Evolutionary conservation across 2,113 vertebrate species (phyloP).

Genomic region (Machaerirhynchus nigripectus): DNA sequence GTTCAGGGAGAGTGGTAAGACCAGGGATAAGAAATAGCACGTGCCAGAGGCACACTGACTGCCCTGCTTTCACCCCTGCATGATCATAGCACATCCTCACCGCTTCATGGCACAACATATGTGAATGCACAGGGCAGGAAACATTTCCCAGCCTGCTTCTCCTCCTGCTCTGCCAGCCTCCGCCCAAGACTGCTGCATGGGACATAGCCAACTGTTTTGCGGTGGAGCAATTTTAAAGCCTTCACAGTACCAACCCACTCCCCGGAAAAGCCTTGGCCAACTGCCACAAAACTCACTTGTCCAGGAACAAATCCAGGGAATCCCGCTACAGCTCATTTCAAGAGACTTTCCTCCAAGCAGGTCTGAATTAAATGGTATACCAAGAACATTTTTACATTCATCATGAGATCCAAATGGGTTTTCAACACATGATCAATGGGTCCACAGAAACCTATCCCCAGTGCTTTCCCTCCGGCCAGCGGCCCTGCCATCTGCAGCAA

Average conservation of each 20-base stretch:
- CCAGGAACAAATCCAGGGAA: conserved; percentile 55
- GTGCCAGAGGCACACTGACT: background rate
- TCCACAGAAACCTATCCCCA: conserved; percentile 57
- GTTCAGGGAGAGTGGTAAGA: background rate
- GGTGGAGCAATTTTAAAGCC: background rate
- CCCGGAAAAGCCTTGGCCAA: background rate
- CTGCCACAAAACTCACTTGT: conserved; percentile 57
- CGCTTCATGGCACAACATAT: fast-evolving
- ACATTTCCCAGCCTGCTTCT: background rate
- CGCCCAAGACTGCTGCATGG: background rate
- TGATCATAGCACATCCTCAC: background rate
- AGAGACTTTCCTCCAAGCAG: conserved; percentile 53
- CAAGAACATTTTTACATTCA: conserved; percentile 64
- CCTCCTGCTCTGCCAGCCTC: background rate
- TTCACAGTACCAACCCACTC: background rate
- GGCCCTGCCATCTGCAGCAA: conserved; percentile 5
- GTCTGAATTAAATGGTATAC: conserved; percentile 49
- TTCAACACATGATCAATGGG: conserved; percentile 29
- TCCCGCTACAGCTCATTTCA: conserved; percentile 48
- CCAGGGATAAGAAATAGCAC: background rate
- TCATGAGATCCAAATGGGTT: conserved; percentile 62
- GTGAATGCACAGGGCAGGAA: background rate
- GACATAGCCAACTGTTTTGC: background rate
- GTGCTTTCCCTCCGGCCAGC: background rate
- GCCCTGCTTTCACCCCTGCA: background rate